A percentile compares a stretch with the other conserved stretches of the same genome.
Conservation (phyloP, 1,140 invertebrate species). For the Orius insidiosus region DNA sequence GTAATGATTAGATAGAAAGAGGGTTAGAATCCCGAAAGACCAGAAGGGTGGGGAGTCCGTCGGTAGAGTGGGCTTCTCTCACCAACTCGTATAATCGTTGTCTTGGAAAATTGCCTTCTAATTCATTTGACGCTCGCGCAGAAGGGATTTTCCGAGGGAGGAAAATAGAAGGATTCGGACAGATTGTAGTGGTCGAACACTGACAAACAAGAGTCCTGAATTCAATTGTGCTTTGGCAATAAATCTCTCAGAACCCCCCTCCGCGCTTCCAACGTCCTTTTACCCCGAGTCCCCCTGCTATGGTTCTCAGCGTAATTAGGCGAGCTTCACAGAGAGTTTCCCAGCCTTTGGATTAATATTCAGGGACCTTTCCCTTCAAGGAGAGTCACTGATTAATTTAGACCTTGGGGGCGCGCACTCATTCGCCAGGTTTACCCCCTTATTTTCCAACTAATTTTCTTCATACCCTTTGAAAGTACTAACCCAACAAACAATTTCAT, state of each 20-base stretch:
- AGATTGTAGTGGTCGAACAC: conserved; percentile 8
- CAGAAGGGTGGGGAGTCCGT: no score
- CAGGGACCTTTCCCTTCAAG: conserved; percentile 1
- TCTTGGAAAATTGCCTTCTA: conserved; percentile 9
- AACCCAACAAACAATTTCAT: no score
- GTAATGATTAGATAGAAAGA: conserved; percentile 5
- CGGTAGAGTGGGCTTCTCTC: not conserved
- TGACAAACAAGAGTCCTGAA: conserved; percentile 6
- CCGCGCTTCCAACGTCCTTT: not conserved
- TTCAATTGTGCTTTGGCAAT: conserved; percentile 6
- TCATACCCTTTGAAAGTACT: no score
- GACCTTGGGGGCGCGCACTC: no score
- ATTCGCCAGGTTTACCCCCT: no score
- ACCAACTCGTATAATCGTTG: not conserved
- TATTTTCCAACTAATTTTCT: no score
- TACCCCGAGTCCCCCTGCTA: not conserved
- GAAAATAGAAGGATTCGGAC: not conserved
- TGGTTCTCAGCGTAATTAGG: conserved; percentile 2
- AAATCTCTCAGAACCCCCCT: not conserved
- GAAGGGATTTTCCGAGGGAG: not conserved
- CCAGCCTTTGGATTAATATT: conserved; percentile 3
- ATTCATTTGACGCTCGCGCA: conserved; percentile 6
- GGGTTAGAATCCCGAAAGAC: no score
- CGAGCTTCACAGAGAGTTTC: not conserved
- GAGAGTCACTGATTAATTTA: conserved; percentile 5